Conservation (phyloP, 2,888 invertebrate species). For the Globia sparganii region DNA sequence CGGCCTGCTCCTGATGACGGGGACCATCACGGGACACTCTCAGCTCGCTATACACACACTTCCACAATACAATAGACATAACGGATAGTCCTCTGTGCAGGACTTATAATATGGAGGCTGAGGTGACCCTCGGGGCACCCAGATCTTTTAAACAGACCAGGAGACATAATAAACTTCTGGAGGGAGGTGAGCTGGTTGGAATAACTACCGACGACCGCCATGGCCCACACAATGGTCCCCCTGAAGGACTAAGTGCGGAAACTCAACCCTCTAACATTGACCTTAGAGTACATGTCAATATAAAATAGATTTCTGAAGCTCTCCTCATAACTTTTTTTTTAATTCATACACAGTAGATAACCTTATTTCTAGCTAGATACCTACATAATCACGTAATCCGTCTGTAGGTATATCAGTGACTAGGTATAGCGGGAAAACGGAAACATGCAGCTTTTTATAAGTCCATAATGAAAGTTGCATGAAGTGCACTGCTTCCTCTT, state of each 20-base stretch:
- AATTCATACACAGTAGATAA: slow-evolving; percentile 13
- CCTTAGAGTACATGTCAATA: too few species aligned
- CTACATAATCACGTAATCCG: background rate
- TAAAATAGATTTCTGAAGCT: too few species aligned
- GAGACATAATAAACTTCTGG: background rate
- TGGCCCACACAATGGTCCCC: too few species aligned
- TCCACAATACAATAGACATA: background rate
- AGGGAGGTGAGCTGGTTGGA: background rate
- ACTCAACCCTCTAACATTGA: too few species aligned
- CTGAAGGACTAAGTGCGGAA: too few species aligned
- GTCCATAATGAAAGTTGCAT: slow-evolving; percentile 40
- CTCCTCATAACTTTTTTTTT: too few species aligned
- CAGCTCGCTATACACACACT: background rate
- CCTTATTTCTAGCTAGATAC: slow-evolving; percentile 19
- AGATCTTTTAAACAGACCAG: background rate
- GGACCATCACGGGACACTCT: background rate
- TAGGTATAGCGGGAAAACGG: slow-evolving; percentile 21
- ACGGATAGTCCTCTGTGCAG: background rate
- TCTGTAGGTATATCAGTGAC: too few species aligned
- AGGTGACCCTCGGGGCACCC: background rate
- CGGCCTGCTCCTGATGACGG: background rate
- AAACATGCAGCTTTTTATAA: slow-evolving; percentile 26
- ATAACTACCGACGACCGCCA: background rate
- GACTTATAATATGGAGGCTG: background rate
- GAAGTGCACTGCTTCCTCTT: slow-evolving; percentile 40